A percentile compares a stretch with the other conserved stretches of the same genome.
These are phyloP conservation scores for Sarcophaga caerulescens DNA, from an alignment of 2,888 invertebrate genomes.

Conservation along the genomic window DNA sequence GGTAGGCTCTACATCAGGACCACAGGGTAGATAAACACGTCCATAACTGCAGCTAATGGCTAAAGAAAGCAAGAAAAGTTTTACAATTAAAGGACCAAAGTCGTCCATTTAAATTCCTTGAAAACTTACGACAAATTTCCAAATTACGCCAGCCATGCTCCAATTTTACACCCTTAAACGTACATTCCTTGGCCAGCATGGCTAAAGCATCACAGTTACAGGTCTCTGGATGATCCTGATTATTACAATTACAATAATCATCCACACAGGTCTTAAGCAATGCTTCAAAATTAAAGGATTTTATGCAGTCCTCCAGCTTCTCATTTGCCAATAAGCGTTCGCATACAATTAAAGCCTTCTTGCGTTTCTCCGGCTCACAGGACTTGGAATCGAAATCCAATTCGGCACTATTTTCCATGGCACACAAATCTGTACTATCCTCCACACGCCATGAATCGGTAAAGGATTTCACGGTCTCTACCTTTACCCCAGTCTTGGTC, in stretches of 20 bases:
- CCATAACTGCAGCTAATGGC: slow-evolving; percentile 90
- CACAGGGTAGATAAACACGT: slow-evolving; percentile 90
- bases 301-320: slow-evolving; percentile 85
- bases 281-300: slow-evolving; percentile 85
- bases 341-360: slow-evolving; percentile 84
- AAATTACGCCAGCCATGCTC: slow-evolving; percentile 89
- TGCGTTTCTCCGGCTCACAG: slow-evolving; percentile 74
- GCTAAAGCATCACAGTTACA: slow-evolving; percentile 90
- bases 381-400: slow-evolving; percentile 75
- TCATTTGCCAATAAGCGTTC: slow-evolving; percentile 84
- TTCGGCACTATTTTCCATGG: slow-evolving; percentile 77
- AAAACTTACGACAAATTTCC: slow-evolving; percentile 90
- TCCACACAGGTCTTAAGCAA: slow-evolving; percentile 88
- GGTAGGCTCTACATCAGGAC: slow-evolving; percentile 86
- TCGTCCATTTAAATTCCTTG: too few relatives aligned
- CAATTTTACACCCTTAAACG: slow-evolving; percentile 84
- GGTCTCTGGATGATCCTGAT: slow-evolving; percentile 82
- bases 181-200: slow-evolving; percentile 90
- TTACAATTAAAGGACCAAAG: too few relatives aligned
- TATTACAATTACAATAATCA: slow-evolving; percentile 89
- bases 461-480: slow-evolving; percentile 79
- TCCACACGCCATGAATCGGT: slow-evolving; percentile 79
- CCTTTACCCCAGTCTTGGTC: slow-evolving; percentile 83
- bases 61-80: slow-evolving; percentile 75
- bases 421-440: slow-evolving; percentile 76